phyloP scores from a whole-genome alignment of 2,888 invertebrate species.

The Ametastegia equiseti region DNA sequence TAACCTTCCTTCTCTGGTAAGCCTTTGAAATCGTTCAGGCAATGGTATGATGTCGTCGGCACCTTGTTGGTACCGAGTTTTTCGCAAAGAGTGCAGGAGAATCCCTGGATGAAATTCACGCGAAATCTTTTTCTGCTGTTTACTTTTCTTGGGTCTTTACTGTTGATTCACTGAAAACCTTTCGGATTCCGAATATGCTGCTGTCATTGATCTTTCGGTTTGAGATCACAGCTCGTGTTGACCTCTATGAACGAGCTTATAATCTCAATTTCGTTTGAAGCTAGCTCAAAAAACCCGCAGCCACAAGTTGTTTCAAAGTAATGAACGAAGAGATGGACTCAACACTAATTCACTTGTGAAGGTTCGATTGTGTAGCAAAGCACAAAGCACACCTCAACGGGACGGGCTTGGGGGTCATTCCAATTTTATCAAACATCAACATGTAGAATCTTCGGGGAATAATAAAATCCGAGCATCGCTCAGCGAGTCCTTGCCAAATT shows the following conservation, averaged over 20 bases:
- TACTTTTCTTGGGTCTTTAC: not conserved
- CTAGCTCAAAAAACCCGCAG: not conserved
- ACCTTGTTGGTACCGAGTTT: not conserved
- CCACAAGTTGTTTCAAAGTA: not conserved
- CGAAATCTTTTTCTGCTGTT: not conserved
- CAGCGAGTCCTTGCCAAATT: not conserved
- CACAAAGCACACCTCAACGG: not conserved
- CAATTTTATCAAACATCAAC: not conserved
- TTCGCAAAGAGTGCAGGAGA: not conserved
- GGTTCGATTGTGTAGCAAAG: not conserved
- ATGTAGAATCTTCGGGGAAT: not conserved
- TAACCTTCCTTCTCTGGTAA: not conserved
- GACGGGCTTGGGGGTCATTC: not conserved
- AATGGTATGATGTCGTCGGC: not conserved
- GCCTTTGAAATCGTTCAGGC: not conserved
- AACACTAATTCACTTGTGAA: not conserved
- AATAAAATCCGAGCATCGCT: not conserved
- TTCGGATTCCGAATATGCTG: not conserved
- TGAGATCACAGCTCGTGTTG: not conserved
- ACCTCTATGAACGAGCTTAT: not conserved
- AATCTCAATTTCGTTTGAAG: not conserved
- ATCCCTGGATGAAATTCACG: not conserved
- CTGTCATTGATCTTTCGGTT: not conserved
- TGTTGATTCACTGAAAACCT: slow-evolving; percentile 13
- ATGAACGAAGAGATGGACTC: not conserved